Base-by-base conservation (phyloP, 2,888 invertebrate genomes). In the Chesias legatella region DNA sequence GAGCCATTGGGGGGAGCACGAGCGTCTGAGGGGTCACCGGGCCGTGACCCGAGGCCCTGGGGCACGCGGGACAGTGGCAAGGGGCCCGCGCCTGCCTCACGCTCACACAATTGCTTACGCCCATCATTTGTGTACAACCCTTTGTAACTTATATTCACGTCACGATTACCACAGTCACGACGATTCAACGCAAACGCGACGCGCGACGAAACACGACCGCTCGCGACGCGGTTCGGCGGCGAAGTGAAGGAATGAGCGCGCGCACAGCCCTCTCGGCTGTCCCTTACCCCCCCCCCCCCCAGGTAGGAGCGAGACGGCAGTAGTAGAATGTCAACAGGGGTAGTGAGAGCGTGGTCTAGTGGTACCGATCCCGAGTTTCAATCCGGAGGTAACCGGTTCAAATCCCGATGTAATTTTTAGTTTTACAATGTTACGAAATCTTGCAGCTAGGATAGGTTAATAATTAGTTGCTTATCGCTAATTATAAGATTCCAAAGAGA, bases 21-120 rank as follows among this genome's bases (percentile, higher is more conserved):
- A 85, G 72, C 45, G 82, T 83, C 63, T 73, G 81, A 30, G 83
- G 85, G 54, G 84, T 88, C 81, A 84, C 76, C 52, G 55, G 70
- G 30, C 67, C 77, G 38, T 81, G 81, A 6, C 75, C 79, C 50
- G 84, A 79, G 53, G 79, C 68, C 76, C 88, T 73, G 33, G 88
- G 88, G 63, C 88, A 88, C n/a, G 85, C 85, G 32, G 85, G 84
- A 59, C 88, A 88, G 62, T 90, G 90, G 67, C 90, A 90, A 60
- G 88, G 80, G 55, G 88, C 89, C 79, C 90, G 81, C 55, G 82
- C 79, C 70, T 72, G 76, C 77, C 88, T 74, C 60, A 91, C 90
- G 84, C 90, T 91, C 77, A 86, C 76, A 64, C 81, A 91, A 76
- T 86, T 89, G 77, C 89, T 84, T 53, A 89, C 86, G 59, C 88